Conservation (phyloP, 2,113 vertebrate species). For the Macheiramphus alcinus region DNA sequence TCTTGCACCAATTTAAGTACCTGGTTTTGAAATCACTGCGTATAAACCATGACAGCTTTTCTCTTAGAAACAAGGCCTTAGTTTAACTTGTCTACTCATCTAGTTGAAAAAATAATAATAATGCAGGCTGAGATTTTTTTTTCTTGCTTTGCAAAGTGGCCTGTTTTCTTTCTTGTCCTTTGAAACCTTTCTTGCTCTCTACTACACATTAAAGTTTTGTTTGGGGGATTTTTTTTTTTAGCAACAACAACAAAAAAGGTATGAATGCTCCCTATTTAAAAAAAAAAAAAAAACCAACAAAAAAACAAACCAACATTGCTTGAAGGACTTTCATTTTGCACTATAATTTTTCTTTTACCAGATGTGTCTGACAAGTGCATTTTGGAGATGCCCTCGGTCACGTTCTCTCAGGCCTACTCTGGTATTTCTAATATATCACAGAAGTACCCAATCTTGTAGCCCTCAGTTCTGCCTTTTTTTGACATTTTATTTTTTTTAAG, state of each 20-base stretch:
- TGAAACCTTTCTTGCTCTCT: constrained; percentile 47
- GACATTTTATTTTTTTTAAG: constrained; percentile 86
- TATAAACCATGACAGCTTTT: constrained; percentile 17
- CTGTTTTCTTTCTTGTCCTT: constrained; percentile 22
- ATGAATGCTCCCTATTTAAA: constrained; percentile 47
- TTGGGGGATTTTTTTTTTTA: not conserved
- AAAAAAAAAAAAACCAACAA: not conserved
- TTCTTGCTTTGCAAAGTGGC: constrained; percentile 38
- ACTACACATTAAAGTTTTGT: not conserved
- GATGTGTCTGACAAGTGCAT: constrained; percentile 82
- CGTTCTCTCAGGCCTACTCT: constrained; percentile 85
- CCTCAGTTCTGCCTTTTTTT: constrained; percentile 85
- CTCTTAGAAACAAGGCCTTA: constrained; percentile 52
- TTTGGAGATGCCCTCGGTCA: constrained; percentile 78
- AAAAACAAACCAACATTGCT: constrained; percentile 47
- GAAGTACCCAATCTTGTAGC: constrained; percentile 85
- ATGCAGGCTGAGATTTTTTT: constrained; percentile 51
- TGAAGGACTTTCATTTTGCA: constrained; percentile 82
- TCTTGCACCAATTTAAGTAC: not conserved
- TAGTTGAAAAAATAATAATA: constrained; percentile 63
- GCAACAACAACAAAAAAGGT: not conserved
- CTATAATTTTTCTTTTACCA: constrained; percentile 79
- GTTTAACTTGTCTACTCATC: constrained; percentile 45
- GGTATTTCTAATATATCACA: constrained; percentile 86
- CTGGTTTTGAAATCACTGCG: not conserved